Base-by-base conservation (phyloP, 2,888 invertebrate genomes). In the Harpalus rubripes region DNA sequence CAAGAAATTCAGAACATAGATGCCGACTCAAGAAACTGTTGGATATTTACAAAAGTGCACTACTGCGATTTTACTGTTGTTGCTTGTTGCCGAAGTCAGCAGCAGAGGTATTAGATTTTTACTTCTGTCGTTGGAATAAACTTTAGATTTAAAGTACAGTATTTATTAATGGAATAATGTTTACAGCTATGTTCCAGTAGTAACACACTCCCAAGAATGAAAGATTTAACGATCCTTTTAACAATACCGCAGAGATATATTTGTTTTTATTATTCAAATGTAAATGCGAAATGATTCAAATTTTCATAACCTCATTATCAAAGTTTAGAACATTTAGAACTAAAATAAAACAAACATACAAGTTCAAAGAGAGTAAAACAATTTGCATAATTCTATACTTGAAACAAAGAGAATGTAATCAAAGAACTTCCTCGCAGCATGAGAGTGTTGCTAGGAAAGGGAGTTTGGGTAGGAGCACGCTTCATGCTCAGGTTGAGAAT, bases 301-400 rank as follows among this genome's bases (percentile, higher is more conserved):
- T 82, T 82, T 72, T 68, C 82, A 68, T 82, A 82, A 82, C 82
- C 68, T 82, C 82, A 82, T 82, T 82, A 72, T 52, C 72, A 82
- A 82, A 82, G 82, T 82, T 82, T 68, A 82, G 82, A 82, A 72
- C 82, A 82, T 82, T 82, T 82, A 82, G 68, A 72, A 82, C 72
- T 72, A 82, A 56, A 82, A 82, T 82, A 82, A 82, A 82, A 82
- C 82, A 82, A 82, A 82, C 81, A 81, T 65, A 81, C 82, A 68
- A 82, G 82, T 82, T 82, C 82, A 82, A 82, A 82, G 72, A 68
- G 82, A 72, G 72, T 58, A 61, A 82, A 72, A 82, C 82, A 82
- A 82, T 82, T 82, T 82, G 58, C 82, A 82, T 82, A 82, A 82
- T 82, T 82, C 82, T 72, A 82, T 82, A 82, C 72, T 82, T 82